Evolutionary conservation across 2,797 vertebrate species (phyloP).

Genomic region (Clarias platycephalus): DNA sequence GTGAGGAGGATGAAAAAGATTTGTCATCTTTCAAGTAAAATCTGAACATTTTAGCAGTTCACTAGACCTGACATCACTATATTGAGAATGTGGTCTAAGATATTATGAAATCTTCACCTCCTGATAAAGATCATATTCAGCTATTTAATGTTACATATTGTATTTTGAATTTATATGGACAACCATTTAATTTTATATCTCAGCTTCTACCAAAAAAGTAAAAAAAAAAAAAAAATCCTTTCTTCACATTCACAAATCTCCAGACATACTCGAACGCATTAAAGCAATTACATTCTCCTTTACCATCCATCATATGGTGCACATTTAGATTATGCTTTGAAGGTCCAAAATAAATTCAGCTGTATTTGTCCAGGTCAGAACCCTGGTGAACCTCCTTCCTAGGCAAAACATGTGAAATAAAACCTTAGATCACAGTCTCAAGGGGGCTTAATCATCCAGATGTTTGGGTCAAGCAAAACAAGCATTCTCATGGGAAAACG

Average conservation of each 20-base stretch:
- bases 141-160: background rate
- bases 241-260: background rate
- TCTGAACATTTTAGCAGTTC: constrained; percentile 53
- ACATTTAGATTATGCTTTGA: constrained; percentile 17
- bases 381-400: constrained; percentile 24
- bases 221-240: background rate
- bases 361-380: constrained; percentile 44
- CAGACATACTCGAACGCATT: background rate
- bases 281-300: background rate
- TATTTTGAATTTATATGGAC: constrained; percentile 5
- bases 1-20: constrained; percentile 54
- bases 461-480: constrained; percentile 48
- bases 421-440: constrained; percentile 24
- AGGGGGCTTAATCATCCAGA: constrained; percentile 47
- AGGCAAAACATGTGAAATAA: constrained; percentile 40
- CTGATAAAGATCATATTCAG: background rate
- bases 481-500: constrained; percentile 40
- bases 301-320: background rate
- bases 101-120: constrained; percentile 19
- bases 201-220: background rate
- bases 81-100: constrained; percentile 23
- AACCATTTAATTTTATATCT: background rate
- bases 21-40: constrained; percentile 55
- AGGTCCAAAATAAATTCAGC: constrained; percentile 42
- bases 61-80: background rate